Percentiles rank a stretch among this genome's conserved stretches.
These are phyloP conservation scores for Drosophila kuntzei DNA, from an alignment of 2,888 invertebrate genomes.

Conservation along the genomic window DNA sequence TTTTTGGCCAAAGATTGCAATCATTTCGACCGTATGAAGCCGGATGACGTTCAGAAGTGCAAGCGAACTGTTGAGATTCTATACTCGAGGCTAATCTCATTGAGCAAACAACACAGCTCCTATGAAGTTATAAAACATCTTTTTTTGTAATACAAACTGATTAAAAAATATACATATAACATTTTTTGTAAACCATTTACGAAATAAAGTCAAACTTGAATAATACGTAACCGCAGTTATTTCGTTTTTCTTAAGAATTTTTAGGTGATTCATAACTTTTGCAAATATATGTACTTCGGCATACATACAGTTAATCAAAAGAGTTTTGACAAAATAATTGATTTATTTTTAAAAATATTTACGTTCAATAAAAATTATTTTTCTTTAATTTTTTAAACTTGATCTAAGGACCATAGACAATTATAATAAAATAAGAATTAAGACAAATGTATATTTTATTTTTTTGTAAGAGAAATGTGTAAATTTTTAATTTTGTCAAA, in stretches of 20 bases:
- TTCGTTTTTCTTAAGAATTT: not conserved
- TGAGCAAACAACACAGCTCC: not conserved
- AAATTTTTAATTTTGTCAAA: too few relatives aligned
- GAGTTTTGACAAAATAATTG: too few relatives aligned
- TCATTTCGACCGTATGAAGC: conserved; percentile 27
- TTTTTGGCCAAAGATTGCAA: conserved; percentile 29
- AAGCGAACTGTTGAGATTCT: not conserved
- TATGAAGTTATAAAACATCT: not conserved
- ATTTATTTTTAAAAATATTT: too few relatives aligned
- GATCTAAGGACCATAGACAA: too few relatives aligned
- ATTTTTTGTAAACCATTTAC: not conserved
- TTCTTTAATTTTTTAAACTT: too few relatives aligned
- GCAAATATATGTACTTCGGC: not conserved
- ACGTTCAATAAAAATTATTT: too few relatives aligned
- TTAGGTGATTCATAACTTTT: not conserved
- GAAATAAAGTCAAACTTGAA: not conserved
- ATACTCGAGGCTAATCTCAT: not conserved
- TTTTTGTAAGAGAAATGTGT: too few relatives aligned
- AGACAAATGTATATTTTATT: too few relatives aligned
- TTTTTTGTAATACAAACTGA: not conserved
- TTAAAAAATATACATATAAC: not conserved
- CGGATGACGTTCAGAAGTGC: not conserved
- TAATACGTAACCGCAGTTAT: not conserved
- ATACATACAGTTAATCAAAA: not conserved
- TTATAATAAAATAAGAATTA: too few relatives aligned